These are phyloP conservation scores for Rhynchonycteris naso DNA, from an alignment of 2,797 vertebrate species.

Conservation along the genomic window DNA sequence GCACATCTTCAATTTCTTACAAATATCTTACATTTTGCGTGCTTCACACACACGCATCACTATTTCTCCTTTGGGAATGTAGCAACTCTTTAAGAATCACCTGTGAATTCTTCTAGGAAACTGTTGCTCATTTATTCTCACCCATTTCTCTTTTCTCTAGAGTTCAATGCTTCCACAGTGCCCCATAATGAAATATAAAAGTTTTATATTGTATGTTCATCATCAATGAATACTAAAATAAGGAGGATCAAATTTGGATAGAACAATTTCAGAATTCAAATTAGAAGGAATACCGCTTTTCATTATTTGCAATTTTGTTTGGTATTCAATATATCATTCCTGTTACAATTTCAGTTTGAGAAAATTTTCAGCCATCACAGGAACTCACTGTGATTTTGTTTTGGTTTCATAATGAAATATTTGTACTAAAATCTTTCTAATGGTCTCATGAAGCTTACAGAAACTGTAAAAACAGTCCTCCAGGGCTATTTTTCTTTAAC, in stretches of 20 bases:
- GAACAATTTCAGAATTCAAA: constrained; percentile 7
- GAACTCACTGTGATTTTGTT: constrained; percentile 26
- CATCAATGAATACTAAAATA: not conserved
- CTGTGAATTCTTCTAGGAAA: not conserved
- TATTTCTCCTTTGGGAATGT: not conserved
- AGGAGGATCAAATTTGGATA: not conserved
- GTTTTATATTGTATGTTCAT: not conserved
- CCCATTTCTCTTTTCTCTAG: not conserved
- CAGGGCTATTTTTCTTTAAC: not conserved
- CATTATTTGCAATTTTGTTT: not conserved
- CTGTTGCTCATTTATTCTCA: not conserved
- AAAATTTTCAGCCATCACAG: constrained; percentile 42
- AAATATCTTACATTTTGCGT: not conserved
- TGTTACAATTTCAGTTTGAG: not conserved
- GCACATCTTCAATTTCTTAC: not conserved
- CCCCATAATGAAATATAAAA: not conserved
- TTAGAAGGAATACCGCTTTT: not conserved
- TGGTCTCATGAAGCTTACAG: not conserved
- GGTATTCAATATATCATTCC: not conserved
- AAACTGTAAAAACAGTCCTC: constrained; percentile 37
- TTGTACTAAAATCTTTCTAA: constrained; percentile 64
- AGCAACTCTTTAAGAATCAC: not conserved
- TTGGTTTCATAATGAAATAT: constrained; percentile 65
- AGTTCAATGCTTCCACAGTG: not conserved
- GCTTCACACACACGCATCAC: not conserved